Conservation (phyloP, 1,140 invertebrate species). For the Pollicipes pollicipes region DNA sequence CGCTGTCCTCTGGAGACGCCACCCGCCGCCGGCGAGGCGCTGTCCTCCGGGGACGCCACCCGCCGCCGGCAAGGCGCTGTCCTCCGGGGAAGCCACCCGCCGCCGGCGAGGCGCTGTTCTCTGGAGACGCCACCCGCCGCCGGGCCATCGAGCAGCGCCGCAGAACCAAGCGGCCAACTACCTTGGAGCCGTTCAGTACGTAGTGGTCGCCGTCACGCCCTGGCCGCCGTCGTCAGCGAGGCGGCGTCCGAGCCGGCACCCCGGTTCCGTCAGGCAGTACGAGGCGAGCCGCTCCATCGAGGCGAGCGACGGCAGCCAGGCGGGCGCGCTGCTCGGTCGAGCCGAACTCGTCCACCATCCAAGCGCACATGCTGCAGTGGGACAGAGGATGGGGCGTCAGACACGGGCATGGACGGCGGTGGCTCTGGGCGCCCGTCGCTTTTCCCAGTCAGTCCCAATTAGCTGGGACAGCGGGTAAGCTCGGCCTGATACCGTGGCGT, state of each 20-base stretch:
- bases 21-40: too few relatives aligned
- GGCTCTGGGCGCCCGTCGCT: background rate
- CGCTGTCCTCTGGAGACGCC: too few relatives aligned
- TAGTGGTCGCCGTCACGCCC: conserved; percentile 29
- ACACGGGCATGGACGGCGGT: background rate
- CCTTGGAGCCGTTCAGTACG: conserved; percentile 38
- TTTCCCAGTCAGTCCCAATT: background rate
- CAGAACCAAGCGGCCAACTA: too few relatives aligned
- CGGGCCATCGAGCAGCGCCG: too few relatives aligned
- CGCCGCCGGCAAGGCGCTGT: too few relatives aligned
- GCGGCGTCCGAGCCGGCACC: conserved; percentile 30
- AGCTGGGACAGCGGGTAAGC: background rate
- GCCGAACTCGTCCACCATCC: conserved; percentile 61
- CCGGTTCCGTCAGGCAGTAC: conserved; percentile 44
- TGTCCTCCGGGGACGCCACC: too few relatives aligned
- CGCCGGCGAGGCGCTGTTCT: too few relatives aligned
- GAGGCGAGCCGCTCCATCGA: conserved; percentile 40
- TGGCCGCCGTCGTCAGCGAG: conserved; percentile 31
- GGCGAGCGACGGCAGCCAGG: conserved; percentile 70
- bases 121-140: too few relatives aligned
- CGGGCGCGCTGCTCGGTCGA: conserved; percentile 60
- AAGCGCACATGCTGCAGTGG: conserved; percentile 38
- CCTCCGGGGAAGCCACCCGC: too few relatives aligned
- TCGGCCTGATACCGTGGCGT: too few relatives aligned
- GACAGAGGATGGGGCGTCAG: background rate